phyloP scores from a whole-genome alignment of 2,797 vertebrate genomes.

The Pitangus sulphuratus region DNA sequence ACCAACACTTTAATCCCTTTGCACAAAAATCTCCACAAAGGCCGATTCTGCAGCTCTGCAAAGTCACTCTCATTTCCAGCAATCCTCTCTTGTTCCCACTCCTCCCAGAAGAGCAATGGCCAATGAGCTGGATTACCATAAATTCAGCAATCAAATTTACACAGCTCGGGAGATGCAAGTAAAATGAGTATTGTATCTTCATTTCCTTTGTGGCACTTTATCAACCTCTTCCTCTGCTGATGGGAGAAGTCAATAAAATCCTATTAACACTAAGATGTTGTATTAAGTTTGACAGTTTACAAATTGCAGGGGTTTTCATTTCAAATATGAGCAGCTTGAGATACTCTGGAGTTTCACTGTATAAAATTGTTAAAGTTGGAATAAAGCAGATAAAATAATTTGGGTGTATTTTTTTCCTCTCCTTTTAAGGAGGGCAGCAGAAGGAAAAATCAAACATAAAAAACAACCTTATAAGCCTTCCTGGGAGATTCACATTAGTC shows the following conservation, averaged over 20 bases:
- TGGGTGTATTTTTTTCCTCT: neutral
- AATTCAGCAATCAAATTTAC: conserved; percentile 35
- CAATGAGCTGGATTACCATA: conserved; percentile 31
- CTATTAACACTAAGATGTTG: conserved; percentile 61
- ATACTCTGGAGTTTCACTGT: neutral
- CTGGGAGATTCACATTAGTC: neutral
- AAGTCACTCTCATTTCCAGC: neutral
- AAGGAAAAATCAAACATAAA: conserved; percentile 8
- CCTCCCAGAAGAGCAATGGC: neutral
- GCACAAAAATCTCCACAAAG: neutral
- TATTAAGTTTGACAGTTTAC: conserved; percentile 66
- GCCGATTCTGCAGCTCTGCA: neutral
- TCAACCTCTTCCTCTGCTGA: conserved; percentile 56
- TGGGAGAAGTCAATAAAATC: conserved; percentile 61
- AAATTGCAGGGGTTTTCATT: conserved; percentile 60
- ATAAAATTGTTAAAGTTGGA: conserved; percentile 19
- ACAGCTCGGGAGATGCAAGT: conserved; percentile 30
- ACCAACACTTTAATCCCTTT: neutral
- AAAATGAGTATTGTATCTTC: conserved; percentile 45
- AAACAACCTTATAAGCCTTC: neutral
- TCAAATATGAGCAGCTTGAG: conserved; percentile 32
- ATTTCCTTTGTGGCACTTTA: conserved; percentile 49
- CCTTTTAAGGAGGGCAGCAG: neutral
- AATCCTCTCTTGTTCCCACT: neutral
- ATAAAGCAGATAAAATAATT: conserved; percentile 7